phyloP scores from a whole-genome alignment of 1,140 invertebrate species.

The Arctopsyche grandis region DNA sequence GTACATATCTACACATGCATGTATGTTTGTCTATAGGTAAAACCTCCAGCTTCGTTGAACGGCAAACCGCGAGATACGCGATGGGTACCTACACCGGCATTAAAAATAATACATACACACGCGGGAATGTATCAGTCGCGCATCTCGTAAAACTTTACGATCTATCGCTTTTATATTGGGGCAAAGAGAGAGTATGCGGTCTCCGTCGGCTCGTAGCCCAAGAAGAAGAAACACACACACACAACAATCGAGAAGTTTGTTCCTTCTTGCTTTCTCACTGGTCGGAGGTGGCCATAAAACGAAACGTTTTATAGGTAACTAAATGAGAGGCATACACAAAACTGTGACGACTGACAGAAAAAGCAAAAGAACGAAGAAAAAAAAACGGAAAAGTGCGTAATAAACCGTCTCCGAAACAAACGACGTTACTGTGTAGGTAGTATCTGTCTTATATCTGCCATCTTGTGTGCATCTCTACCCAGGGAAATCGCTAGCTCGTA shows the following conservation, averaged over 20 bases:
- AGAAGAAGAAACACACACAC: constrained; percentile 43
- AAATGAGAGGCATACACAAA: constrained; percentile 45
- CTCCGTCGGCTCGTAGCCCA: not conserved
- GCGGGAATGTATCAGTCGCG: constrained; percentile 39
- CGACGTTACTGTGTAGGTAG: not conserved
- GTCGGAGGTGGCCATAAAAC: constrained; percentile 41
- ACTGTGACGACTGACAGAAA: constrained; percentile 10
- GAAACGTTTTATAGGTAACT: constrained; percentile 51
- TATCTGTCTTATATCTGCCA: constrained; percentile 11
- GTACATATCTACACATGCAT: no score
- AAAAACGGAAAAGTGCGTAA: constrained; percentile 28
- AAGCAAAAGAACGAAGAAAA: not conserved
- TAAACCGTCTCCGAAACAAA: constrained; percentile 10
- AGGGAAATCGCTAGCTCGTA: no score
- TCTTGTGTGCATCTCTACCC: not conserved
- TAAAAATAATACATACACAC: constrained; percentile 39
- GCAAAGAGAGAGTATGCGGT: constrained; percentile 26
- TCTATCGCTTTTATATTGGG: constrained; percentile 50
- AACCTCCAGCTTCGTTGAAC: no score
- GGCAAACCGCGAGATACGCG: not conserved
- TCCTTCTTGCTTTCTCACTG: constrained; percentile 32
- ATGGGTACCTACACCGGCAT: constrained; percentile 10
- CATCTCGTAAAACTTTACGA: constrained; percentile 48
- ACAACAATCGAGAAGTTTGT: constrained; percentile 30
- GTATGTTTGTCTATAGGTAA: no score